Conservation (phyloP, 2,113 vertebrate species). For the pig (Sus scrofa) region DNA sequence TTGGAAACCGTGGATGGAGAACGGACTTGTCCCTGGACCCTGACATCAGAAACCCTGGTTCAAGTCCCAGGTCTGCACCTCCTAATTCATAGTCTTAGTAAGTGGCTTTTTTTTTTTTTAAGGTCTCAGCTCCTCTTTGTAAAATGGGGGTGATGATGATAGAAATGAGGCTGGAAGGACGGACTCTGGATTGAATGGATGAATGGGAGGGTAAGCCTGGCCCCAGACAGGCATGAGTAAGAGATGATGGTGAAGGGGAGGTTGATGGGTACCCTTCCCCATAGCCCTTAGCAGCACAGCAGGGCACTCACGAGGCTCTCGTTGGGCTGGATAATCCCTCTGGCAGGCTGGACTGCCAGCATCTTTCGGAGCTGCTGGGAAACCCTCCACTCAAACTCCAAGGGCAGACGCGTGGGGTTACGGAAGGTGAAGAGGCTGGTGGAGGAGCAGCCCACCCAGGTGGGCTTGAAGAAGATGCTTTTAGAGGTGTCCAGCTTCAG, state of each 20-base stretch:
- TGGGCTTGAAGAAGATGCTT: constrained; percentile 93
- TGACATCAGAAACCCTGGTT: not conserved
- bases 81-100: not conserved
- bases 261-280: not conserved
- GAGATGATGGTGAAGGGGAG: not conserved
- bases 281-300: not conserved
- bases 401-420: constrained; percentile 91
- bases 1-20: not conserved
- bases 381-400: constrained; percentile 94
- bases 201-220: not conserved
- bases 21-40: not conserved
- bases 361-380: constrained; percentile 83
- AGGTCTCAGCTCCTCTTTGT: not conserved
- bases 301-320: constrained; percentile 90
- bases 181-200: not conserved
- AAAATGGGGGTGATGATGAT: not conserved
- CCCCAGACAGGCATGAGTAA: not conserved
- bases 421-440: constrained; percentile 88
- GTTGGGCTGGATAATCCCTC: constrained; percentile 92
- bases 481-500: constrained; percentile 89
- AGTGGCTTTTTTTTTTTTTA: not conserved
- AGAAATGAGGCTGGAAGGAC: not conserved
- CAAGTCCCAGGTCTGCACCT: not conserved
- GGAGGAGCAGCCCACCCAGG: constrained; percentile 88
- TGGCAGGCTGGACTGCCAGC: constrained; percentile 90